Conservation (phyloP, 2,113 vertebrate species). For the Perca flavescens region DNA sequence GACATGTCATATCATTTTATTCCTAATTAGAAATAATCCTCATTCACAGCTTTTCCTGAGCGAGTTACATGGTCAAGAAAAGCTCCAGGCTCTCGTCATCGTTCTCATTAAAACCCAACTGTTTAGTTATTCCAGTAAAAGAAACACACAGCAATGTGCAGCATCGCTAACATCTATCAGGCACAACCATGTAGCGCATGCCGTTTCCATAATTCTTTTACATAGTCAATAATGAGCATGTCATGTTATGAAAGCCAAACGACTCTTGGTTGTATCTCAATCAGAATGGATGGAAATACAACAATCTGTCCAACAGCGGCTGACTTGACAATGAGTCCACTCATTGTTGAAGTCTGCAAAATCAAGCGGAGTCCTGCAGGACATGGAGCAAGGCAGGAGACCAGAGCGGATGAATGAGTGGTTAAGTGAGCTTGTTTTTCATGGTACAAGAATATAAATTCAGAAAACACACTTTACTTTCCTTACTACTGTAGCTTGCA, state of each 20-base stretch:
- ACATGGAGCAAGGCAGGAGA: slow-evolving; percentile 41
- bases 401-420: slow-evolving; percentile 36
- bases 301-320: slow-evolving; percentile 50
- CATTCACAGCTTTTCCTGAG: slow-evolving; percentile 5
- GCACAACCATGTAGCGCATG: slow-evolving; percentile 52
- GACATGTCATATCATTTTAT: neutral
- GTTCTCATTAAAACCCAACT: slow-evolving; percentile 11
- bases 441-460: slow-evolving; percentile 8
- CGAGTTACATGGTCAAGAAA: neutral
- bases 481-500: neutral
- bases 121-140: slow-evolving; percentile 21
- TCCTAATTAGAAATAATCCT: slow-evolving; percentile 5
- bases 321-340: slow-evolving; percentile 60
- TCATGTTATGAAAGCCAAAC: slow-evolving; percentile 55
- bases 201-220: slow-evolving; percentile 36
- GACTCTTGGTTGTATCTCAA: slow-evolving; percentile 62
- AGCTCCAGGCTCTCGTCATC: neutral
- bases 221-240: slow-evolving; percentile 24
- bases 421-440: slow-evolving; percentile 23
- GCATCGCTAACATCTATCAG: slow-evolving; percentile 38
- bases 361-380: slow-evolving; percentile 60
- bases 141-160: slow-evolving; percentile 45
- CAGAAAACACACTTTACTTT: neutral
- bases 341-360: slow-evolving; percentile 53
- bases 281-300: slow-evolving; percentile 73